These are phyloP conservation scores for Hypothenemus hampei DNA, from an alignment of 1,140 invertebrate genomes.

Conservation along the genomic window DNA sequence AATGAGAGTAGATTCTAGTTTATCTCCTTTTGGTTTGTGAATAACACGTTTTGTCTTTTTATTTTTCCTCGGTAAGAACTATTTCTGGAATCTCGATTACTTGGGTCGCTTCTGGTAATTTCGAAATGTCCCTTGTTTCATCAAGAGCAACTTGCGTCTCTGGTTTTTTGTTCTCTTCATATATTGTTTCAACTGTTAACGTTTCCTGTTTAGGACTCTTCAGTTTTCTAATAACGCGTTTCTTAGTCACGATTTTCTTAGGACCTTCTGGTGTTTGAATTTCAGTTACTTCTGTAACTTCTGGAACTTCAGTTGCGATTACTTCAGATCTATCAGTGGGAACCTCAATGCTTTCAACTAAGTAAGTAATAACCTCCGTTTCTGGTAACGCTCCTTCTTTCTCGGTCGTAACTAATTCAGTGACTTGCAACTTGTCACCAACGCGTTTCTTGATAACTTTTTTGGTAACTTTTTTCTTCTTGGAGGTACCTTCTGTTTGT, in stretches of 20 bases:
- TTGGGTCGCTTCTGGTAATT: slow-evolving; percentile 7
- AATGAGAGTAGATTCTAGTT: slow-evolving; percentile 35
- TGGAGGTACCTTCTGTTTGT: slow-evolving; percentile 26
- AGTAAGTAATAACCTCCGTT: slow-evolving; percentile 26
- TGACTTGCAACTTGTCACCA: slow-evolving; percentile 46
- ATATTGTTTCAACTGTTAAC: slow-evolving; percentile 42
- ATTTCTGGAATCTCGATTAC: slow-evolving; percentile 32
- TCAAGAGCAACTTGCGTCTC: slow-evolving; percentile 35
- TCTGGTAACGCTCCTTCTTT: slow-evolving; percentile 44
- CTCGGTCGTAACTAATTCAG: slow-evolving; percentile 48
- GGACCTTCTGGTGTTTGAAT: slow-evolving; percentile 27
- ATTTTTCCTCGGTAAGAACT: slow-evolving; percentile 37
- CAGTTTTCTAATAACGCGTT: slow-evolving; percentile 23
- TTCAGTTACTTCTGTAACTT: slow-evolving; percentile 34
- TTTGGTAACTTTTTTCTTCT: slow-evolving; percentile 38
- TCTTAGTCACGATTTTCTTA: slow-evolving; percentile 37
- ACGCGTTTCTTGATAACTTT: slow-evolving; percentile 44
- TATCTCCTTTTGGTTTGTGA: slow-evolving; percentile 34
- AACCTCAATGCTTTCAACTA: slow-evolving; percentile 37
- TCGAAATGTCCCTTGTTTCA: slow-evolving; percentile 23
- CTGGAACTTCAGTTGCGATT: slow-evolving; percentile 42
- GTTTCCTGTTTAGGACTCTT: slow-evolving; percentile 27
- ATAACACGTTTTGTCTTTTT: slow-evolving; percentile 33
- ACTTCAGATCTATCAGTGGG: slow-evolving; percentile 40
- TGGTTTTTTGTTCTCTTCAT: slow-evolving; percentile 45